Conservation (phyloP, 2,113 vertebrate genomes). For the Zosterops borbonicus region DNA sequence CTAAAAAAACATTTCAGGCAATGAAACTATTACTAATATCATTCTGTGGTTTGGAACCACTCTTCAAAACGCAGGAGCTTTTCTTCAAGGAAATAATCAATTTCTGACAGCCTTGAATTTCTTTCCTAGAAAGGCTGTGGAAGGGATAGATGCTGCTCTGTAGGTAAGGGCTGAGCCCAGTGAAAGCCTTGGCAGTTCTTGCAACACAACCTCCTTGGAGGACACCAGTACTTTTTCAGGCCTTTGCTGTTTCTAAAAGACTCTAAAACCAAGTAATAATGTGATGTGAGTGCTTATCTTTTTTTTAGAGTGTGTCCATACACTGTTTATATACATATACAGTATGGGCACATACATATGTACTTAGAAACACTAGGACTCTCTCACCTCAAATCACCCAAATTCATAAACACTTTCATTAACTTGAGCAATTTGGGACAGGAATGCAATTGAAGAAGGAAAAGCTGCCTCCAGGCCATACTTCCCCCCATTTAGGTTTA, state of each 20-base stretch:
- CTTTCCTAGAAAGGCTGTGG: not conserved
- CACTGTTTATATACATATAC: not conserved
- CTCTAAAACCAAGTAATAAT: not conserved
- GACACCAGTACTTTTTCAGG: not conserved
- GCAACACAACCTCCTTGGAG: not conserved
- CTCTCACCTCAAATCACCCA: not conserved
- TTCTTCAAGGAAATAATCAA: not conserved
- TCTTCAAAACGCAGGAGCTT: not conserved
- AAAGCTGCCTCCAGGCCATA: not conserved
- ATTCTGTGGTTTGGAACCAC: not conserved
- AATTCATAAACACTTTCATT: not conserved
- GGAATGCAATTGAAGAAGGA: not conserved
- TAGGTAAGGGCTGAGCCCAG: not conserved
- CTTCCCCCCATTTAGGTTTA: not conserved
- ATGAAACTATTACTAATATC: not conserved
- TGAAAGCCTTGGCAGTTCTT: not conserved
- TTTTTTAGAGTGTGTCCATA: not conserved
- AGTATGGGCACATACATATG: not conserved
- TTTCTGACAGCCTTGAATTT: not conserved
- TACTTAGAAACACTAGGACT: not conserved
- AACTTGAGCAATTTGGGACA: not conserved
- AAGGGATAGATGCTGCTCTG: not conserved
- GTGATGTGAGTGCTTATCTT: not conserved
- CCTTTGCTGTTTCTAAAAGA: not conserved
- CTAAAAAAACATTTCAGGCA: not conserved